phyloP scores from a whole-genome alignment of 2,113 vertebrate genomes.

The Triplophysa dalaica region DNA sequence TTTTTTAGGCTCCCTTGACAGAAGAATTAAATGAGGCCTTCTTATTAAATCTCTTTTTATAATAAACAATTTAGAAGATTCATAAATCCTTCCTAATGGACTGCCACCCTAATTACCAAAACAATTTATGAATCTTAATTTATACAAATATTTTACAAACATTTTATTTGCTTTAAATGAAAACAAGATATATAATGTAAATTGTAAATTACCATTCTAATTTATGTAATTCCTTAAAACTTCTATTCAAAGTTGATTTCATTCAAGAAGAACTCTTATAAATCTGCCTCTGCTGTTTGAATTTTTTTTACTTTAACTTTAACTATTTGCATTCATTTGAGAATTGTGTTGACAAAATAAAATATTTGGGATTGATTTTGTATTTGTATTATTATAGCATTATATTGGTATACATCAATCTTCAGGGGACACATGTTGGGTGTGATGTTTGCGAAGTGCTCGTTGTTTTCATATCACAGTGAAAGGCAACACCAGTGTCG shows the following conservation, averaged over 20 bases:
- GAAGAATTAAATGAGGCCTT: not conserved
- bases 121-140: too few species aligned
- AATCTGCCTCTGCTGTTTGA: not conserved
- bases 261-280: not conserved
- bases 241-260: not conserved
- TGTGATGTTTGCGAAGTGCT: not conserved
- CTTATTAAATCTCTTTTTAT: not conserved
- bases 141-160: too few species aligned
- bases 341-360: not conserved
- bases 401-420: not conserved
- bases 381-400: not conserved
- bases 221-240: too few species aligned
- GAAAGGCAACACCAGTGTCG: constrained; percentile 36
- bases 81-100: not conserved
- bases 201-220: not conserved
- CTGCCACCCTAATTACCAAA: too few species aligned
- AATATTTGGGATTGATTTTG: not conserved
- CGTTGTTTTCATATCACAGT: constrained; percentile 8
- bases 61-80: too few species aligned
- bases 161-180: too few species aligned
- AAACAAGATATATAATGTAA: not conserved
- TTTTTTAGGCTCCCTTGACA: not conserved
- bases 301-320: too few species aligned
- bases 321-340: not conserved
- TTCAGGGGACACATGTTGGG: not conserved